These are phyloP conservation scores for Petrosia ficiformis DNA, from an alignment of 37 sponge, comb jelly and placozoan genomes.

Conservation along the genomic window DNA sequence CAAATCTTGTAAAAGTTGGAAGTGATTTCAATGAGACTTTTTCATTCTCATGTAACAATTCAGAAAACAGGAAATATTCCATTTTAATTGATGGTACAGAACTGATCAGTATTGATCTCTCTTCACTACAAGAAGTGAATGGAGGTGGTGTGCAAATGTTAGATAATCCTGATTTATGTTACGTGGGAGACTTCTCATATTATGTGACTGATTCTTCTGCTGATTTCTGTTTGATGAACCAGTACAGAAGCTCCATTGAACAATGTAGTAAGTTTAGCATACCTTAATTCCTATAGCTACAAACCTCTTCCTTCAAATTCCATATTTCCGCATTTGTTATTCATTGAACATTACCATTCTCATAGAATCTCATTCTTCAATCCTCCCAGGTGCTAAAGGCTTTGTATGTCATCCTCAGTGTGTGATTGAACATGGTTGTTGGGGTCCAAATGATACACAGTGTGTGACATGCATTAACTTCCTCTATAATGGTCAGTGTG, in stretches of 20 bases:
- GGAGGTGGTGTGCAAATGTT: conserved; percentile 7
- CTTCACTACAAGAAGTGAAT: conserved; percentile 28
- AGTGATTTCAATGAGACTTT: background rate
- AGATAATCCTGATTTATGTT: conserved; percentile 42
- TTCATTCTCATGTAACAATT: background rate
- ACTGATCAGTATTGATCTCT: conserved; percentile 29
- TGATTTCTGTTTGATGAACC: background rate
- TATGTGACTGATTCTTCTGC: background rate
- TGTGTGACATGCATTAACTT: conserved; percentile 73
- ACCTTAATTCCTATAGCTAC: background rate
- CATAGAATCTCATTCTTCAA: background rate
- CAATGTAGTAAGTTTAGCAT: conserved; percentile 22
- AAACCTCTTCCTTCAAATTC: background rate
- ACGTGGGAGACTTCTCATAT: conserved; percentile 29
- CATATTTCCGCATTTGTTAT: background rate
- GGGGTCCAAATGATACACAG: conserved; percentile 54
- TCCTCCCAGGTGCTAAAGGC: conserved; percentile 20
- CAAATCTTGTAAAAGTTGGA: conserved; percentile 37
- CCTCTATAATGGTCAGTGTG: conserved; percentile 41
- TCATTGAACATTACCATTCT: background rate
- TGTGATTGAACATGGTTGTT: conserved; percentile 39
- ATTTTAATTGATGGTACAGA: background rate
- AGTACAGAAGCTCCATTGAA: background rate
- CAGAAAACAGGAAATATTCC: background rate
- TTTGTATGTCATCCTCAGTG: conserved; percentile 64